These are phyloP conservation scores for Rhyacophila brunnea DNA, from an alignment of 1,140 invertebrate genomes.

Conservation along the genomic window DNA sequence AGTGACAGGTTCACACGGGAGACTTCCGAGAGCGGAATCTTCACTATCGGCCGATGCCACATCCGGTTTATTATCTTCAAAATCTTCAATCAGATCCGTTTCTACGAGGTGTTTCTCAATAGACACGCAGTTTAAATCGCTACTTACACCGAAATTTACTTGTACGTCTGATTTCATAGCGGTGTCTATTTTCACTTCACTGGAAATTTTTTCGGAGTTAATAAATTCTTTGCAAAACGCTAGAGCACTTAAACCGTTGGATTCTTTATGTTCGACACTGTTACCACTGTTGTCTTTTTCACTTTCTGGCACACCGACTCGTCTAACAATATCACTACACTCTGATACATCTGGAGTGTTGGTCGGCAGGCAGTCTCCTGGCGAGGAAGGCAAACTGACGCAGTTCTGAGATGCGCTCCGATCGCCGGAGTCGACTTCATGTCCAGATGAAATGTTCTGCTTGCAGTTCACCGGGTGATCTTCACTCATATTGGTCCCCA, in stretches of 20 bases:
- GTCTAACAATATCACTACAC: slow-evolving; percentile 13
- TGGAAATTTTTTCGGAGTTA: neutral
- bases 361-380: neutral
- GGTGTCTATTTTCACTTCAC: slow-evolving; percentile 9
- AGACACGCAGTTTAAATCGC: slow-evolving; percentile 51
- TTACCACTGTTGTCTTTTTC: neutral
- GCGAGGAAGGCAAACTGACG: neutral
- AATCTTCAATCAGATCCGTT: slow-evolving; percentile 52
- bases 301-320: neutral
- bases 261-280: no score
- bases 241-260: no score
- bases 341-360: slow-evolving; percentile 3
- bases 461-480: slow-evolving; percentile 21
- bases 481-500: slow-evolving; percentile 35
- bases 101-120: slow-evolving; percentile 46
- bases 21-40: slow-evolving; percentile 52
- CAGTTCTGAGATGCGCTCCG: neutral
- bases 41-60: slow-evolving; percentile 53
- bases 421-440: neutral
- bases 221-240: slow-evolving; percentile 13
- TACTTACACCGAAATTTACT: slow-evolving; percentile 17
- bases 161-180: slow-evolving; percentile 7
- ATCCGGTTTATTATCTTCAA: slow-evolving; percentile 55
- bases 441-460: slow-evolving; percentile 1
- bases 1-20: slow-evolving; percentile 42